Evolutionary conservation across 1,140 invertebrate genomes (phyloP).

Genomic region (Hydropsyche tenuis): DNA sequence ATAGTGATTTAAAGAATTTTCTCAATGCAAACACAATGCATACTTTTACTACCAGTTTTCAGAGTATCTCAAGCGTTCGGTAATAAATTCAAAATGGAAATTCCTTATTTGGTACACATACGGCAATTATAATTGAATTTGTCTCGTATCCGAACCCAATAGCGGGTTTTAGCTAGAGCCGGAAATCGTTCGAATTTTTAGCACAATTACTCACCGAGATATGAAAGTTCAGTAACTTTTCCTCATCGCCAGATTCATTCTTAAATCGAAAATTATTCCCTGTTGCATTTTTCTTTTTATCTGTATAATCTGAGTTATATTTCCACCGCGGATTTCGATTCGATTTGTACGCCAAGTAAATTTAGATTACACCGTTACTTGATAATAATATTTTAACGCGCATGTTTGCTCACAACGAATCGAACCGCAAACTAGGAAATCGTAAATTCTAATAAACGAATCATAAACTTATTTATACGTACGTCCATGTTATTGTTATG

Average conservation of each 20-base stretch:
- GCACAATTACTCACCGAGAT: not conserved
- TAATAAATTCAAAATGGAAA: too few species aligned
- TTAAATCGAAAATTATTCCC: too few species aligned
- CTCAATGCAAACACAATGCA: not conserved
- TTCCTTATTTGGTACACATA: too few species aligned
- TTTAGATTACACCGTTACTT: too few species aligned
- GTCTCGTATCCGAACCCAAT: not conserved
- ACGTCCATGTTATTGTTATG: not conserved
- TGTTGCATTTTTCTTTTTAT: too few species aligned
- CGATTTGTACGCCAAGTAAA: too few species aligned
- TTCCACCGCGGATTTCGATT: too few species aligned
- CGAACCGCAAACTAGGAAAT: not conserved
- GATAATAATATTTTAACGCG: not conserved
- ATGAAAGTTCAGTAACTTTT: slow-evolving; percentile 14
- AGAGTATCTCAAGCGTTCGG: too few species aligned
- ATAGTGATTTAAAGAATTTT: slow-evolving; percentile 8
- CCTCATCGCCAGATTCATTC: not conserved
- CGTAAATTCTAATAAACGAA: not conserved
- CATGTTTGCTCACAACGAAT: slow-evolving; percentile 1
- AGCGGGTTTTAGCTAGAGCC: not conserved
- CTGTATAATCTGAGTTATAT: too few species aligned
- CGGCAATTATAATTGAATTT: not conserved
- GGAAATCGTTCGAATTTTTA: slow-evolving; percentile 23
- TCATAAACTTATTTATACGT: slow-evolving; percentile 1
- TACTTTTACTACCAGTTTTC: too few species aligned